These are phyloP conservation scores for Eueides isabella DNA, from an alignment of 1,140 invertebrate genomes.

Conservation along the genomic window DNA sequence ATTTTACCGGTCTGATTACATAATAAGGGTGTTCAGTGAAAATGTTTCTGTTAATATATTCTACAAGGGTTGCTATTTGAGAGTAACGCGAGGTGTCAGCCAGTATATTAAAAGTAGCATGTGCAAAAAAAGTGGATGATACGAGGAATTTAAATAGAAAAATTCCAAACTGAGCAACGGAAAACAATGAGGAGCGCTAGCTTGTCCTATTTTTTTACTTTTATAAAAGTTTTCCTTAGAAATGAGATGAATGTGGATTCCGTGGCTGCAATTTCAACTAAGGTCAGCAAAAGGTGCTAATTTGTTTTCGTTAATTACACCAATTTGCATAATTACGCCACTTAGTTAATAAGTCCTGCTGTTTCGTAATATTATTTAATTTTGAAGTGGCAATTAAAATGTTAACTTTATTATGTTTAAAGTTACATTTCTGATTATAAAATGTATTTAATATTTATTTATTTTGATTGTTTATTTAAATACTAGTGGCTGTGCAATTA, in stretches of 20 bases:
- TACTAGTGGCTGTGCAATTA: too few species aligned
- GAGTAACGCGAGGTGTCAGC: constrained; percentile 29
- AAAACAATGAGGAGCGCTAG: constrained; percentile 46
- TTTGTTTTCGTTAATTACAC: constrained; percentile 4
- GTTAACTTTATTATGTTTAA: background rate
- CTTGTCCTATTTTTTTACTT: constrained; percentile 38
- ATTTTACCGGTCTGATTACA: background rate
- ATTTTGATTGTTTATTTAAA: too few species aligned
- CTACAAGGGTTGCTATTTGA: background rate
- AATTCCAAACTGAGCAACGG: constrained; percentile 48
- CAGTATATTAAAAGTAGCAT: constrained; percentile 45
- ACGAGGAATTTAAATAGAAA: constrained; percentile 53
- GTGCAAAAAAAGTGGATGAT: constrained; percentile 38
- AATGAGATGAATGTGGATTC: constrained; percentile 34
- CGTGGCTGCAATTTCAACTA: constrained; percentile 26
- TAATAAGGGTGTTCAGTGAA: background rate
- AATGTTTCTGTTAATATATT: background rate
- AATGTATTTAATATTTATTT: background rate
- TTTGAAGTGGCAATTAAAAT: background rate
- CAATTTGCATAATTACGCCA: constrained; percentile 1
- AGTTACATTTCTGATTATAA: background rate
- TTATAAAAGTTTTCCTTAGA: constrained; percentile 39
- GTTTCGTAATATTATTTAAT: background rate
- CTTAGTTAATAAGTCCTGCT: constrained; percentile 1
- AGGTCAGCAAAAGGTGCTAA: constrained; percentile 20